Evolutionary conservation across 2,888 invertebrate genomes (phyloP).

Genomic region (Ochlodes sylvanus): DNA sequence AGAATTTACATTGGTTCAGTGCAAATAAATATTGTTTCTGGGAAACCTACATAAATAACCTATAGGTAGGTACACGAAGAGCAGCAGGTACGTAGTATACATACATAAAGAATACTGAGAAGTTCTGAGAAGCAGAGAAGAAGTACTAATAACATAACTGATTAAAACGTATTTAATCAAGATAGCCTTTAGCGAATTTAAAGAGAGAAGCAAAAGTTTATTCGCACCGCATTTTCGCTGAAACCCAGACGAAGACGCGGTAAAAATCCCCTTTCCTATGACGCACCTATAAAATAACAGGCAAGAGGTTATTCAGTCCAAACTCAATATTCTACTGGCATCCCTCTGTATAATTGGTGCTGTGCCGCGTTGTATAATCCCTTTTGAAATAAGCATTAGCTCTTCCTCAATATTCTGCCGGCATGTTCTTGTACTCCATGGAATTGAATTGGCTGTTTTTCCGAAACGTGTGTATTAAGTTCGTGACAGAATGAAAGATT

Average conservation of each 20-base stretch:
- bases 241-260: background rate
- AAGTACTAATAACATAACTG: too few species aligned
- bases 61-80: too few species aligned
- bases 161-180: too few species aligned
- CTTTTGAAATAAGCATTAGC: conserved; percentile 20
- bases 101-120: too few species aligned
- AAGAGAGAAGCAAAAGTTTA: too few species aligned
- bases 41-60: too few species aligned
- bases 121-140: too few species aligned
- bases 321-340: conserved; percentile 22
- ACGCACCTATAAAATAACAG: background rate
- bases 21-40: too few species aligned
- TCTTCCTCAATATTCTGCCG: conserved; percentile 8
- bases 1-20: too few species aligned
- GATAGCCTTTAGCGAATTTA: too few species aligned
- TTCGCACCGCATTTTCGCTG: too few species aligned
- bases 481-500: background rate
- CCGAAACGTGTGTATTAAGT: background rate
- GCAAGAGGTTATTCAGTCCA: background rate
- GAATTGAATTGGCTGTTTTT: conserved; percentile 11
- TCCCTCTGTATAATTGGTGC: conserved; percentile 20
- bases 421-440: conserved; percentile 3
- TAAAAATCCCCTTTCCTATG: background rate
- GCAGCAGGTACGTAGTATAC: too few species aligned
- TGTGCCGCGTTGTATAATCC: conserved; percentile 20